Conservation (phyloP, 2,888 invertebrate genomes). For the Lithophane socia region DNA sequence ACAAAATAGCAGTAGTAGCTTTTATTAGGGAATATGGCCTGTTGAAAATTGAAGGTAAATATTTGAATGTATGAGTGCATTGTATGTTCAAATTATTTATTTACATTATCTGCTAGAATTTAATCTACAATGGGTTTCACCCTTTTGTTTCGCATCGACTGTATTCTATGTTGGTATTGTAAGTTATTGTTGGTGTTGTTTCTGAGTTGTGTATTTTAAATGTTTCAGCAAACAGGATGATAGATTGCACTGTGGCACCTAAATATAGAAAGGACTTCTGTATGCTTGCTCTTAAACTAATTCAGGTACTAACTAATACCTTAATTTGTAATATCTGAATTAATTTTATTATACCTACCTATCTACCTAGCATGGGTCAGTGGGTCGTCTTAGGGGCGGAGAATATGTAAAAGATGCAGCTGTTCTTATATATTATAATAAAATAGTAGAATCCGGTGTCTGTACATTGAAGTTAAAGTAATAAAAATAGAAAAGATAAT, state of each 20-base stretch:
- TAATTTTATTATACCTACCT: background rate
- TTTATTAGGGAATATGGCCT: constrained; percentile 94
- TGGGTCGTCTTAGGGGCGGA: too few relatives aligned
- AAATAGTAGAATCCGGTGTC: too few relatives aligned
- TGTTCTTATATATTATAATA: background rate
- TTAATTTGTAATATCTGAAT: background rate
- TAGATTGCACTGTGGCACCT: constrained; percentile 88
- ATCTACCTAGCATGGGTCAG: background rate
- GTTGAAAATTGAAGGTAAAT: constrained; percentile 88
- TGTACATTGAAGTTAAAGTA: too few relatives aligned
- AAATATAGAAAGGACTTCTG: constrained; percentile 94
- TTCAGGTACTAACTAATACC: constrained; percentile 90
- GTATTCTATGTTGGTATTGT: background rate
- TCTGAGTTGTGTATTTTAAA: background rate
- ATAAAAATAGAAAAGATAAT: too few relatives aligned
- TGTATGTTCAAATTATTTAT: background rate
- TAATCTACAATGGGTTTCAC: background rate
- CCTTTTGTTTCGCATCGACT: background rate
- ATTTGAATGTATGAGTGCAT: background rate
- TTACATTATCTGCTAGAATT: background rate
- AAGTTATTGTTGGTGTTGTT: too few relatives aligned
- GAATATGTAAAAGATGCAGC: background rate
- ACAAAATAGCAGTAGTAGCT: constrained; percentile 94
- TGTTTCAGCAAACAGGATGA: constrained; percentile 87
- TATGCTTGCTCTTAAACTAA: constrained; percentile 94